Evolutionary conservation across 2,888 invertebrate species (phyloP).

Genomic region (Yponomeuta evonymella): DNA sequence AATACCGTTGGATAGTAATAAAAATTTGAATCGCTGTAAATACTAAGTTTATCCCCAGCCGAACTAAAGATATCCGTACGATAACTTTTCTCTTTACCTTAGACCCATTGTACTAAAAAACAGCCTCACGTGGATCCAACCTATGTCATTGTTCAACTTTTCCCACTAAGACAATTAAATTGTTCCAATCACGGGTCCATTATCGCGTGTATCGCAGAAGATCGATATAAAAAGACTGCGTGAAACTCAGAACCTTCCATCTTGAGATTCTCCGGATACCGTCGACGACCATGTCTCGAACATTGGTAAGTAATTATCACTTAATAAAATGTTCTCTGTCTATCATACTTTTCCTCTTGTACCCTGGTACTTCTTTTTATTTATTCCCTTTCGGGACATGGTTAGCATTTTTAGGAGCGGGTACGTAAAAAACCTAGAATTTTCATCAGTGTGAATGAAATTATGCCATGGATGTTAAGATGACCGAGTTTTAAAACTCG

Average conservation of each 20-base stretch:
- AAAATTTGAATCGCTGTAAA: too few relatives aligned
- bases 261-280: constrained; percentile 14
- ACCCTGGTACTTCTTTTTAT: too few relatives aligned
- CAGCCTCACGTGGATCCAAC: not conserved
- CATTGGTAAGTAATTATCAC: constrained; percentile 21
- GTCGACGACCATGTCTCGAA: constrained; percentile 21
- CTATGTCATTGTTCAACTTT: not conserved
- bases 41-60: too few relatives aligned
- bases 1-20: too few relatives aligned
- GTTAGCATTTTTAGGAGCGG: too few relatives aligned
- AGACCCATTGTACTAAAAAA: not conserved
- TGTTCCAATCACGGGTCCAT: not conserved
- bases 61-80: too few relatives aligned
- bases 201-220: constrained; percentile 4
- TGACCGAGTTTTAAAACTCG: too few relatives aligned
- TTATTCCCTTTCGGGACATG: too few relatives aligned
- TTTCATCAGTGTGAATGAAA: too few relatives aligned
- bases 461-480: too few relatives aligned
- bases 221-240: constrained; percentile 12
- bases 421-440: too few relatives aligned
- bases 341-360: too few relatives aligned
- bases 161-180: not conserved
- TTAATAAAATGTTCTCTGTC: not conserved
- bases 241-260: not conserved
- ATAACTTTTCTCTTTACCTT: not conserved